These are phyloP conservation scores for Apodemia hepburni DNA, from an alignment of 2,888 invertebrate species.

Conservation along the genomic window DNA sequence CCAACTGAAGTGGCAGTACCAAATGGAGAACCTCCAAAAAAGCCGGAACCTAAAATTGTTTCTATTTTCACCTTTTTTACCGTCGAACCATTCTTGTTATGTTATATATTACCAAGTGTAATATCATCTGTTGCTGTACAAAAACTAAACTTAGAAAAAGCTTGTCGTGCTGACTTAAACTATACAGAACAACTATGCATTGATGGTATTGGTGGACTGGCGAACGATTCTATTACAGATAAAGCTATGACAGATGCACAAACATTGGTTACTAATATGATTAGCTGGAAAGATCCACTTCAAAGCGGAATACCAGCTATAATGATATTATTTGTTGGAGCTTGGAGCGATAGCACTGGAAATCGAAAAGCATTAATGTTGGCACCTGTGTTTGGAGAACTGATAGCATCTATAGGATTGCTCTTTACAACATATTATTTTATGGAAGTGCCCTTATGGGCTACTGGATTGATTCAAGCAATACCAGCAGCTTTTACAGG, in stretches of 20 bases:
- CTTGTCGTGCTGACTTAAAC: conserved; percentile 73
- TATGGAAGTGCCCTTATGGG: conserved; percentile 76
- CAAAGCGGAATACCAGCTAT: conserved; percentile 78
- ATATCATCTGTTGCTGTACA: conserved; percentile 79
- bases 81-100: conserved; percentile 83
- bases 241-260: conserved; percentile 59
- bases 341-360: conserved; percentile 82
- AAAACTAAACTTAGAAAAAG: conserved; percentile 78
- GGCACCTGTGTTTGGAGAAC: conserved; percentile 76
- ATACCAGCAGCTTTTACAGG: conserved; percentile 79
- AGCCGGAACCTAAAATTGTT: conserved; percentile 25
- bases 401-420: conserved; percentile 70
- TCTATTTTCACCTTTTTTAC: conserved; percentile 62
- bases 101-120: conserved; percentile 81
- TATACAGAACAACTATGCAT: conserved; percentile 71
- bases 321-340: conserved; percentile 79
- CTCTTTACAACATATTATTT: conserved; percentile 77
- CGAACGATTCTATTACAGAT: conserved; percentile 46
- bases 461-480: conserved; percentile 74
- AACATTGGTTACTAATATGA: conserved; percentile 70
- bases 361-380: conserved; percentile 79
- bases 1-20: conserved; percentile 11
- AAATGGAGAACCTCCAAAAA: conserved; percentile 21
- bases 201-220: conserved; percentile 51
- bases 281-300: conserved; percentile 75